Conservation (phyloP, 2,888 invertebrate genomes). For the Eupithecia pulchellata region DNA sequence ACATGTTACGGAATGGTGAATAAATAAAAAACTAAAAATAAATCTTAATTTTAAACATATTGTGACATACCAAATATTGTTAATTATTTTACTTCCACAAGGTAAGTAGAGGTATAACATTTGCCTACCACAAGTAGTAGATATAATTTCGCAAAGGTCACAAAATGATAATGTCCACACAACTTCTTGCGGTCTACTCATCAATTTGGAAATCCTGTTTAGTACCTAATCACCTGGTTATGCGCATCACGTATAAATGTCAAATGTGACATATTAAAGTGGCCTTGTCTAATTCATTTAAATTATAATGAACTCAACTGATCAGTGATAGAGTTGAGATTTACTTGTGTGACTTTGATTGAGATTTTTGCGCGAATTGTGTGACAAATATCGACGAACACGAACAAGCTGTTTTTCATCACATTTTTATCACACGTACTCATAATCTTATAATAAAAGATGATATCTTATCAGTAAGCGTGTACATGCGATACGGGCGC, state of each 20-base stretch:
- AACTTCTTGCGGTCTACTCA: slow-evolving; percentile 27
- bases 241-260: slow-evolving; percentile 63
- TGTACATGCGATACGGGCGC: too few relatives aligned
- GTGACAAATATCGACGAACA: not conserved
- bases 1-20: too few relatives aligned
- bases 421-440: too few relatives aligned
- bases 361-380: not conserved
- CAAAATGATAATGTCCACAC: slow-evolving; percentile 8
- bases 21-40: too few relatives aligned
- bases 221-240: slow-evolving; percentile 29
- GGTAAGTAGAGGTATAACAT: not conserved
- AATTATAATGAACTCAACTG: slow-evolving; percentile 14
- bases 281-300: slow-evolving; percentile 59
- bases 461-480: too few relatives aligned
- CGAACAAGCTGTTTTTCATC: not conserved
- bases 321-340: slow-evolving; percentile 17
- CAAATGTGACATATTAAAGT: slow-evolving; percentile 65
- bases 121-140: slow-evolving; percentile 3
- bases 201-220: slow-evolving; percentile 39
- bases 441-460: too few relatives aligned
- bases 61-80: not conserved
- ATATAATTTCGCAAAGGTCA: slow-evolving; percentile 16
- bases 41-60: not conserved
- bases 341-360: slow-evolving; percentile 18
- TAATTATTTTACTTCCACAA: not conserved